phyloP scores from a whole-genome alignment of 1,140 invertebrate genomes.

The Metopolophium dirhodum region DNA sequence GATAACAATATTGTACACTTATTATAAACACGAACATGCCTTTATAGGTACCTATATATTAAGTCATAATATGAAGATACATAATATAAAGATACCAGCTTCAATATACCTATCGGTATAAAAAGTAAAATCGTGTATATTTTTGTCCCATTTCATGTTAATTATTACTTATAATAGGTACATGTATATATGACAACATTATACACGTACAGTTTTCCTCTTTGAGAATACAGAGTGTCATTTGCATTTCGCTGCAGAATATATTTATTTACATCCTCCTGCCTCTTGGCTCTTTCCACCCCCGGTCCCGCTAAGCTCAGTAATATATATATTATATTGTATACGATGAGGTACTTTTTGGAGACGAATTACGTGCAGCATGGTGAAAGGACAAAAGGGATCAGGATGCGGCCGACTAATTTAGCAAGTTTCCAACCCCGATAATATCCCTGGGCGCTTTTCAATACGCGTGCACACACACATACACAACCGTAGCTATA shows the following conservation, averaged over 20 bases:
- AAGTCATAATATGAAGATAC: not conserved
- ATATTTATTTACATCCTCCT: not conserved
- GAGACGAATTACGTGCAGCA: not conserved
- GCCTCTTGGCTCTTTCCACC: not conserved
- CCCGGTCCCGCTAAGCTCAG: not conserved
- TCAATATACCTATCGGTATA: no score
- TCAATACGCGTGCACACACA: not conserved
- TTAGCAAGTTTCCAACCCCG: constrained; percentile 31
- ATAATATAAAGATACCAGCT: not conserved
- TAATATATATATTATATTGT: not conserved
- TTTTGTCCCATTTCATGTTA: not conserved
- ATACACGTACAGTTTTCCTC: not conserved
- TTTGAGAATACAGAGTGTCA: not conserved
- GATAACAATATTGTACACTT: not conserved
- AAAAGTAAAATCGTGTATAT: not conserved
- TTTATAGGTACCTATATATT: not conserved
- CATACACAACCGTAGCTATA: not conserved
- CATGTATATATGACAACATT: not conserved
- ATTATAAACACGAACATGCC: not conserved
- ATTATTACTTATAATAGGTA: not conserved
- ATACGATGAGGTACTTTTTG: not conserved
- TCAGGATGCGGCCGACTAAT: constrained; percentile 17
- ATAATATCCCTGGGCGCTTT: constrained; percentile 31
- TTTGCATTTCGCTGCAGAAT: not conserved
- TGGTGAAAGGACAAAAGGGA: not conserved